A percentile compares a stretch with the other conserved stretches of the same genome.
These are phyloP conservation scores for Chelon auratus DNA, from an alignment of 2,797 vertebrate species.

Conservation along the genomic window DNA sequence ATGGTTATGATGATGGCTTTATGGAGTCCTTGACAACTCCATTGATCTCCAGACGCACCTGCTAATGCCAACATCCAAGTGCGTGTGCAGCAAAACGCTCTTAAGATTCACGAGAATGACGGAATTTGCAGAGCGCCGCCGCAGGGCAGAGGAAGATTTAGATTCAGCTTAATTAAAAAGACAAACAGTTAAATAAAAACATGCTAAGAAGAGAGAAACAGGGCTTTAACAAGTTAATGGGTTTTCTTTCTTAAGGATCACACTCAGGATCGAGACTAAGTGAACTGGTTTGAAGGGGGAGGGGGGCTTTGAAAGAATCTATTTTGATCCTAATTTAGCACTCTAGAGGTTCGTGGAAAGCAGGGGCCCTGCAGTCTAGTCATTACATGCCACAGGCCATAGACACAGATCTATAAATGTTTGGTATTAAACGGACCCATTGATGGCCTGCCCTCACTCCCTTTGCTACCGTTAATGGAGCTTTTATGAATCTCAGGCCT, in stretches of 20 bases:
- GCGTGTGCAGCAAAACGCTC: constrained; percentile 17
- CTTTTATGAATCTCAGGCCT: constrained; percentile 84
- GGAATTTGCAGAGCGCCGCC: constrained; percentile 4
- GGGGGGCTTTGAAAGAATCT: constrained; percentile 48
- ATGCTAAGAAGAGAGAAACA: neutral
- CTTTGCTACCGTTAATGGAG: constrained; percentile 78
- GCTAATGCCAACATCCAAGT: constrained; percentile 50
- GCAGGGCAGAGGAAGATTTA: neutral
- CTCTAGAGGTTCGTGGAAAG: constrained; percentile 63
- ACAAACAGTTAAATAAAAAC: constrained; percentile 23
- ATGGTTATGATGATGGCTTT: constrained; percentile 79
- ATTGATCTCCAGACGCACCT: constrained; percentile 75
- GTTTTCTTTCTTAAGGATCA: constrained; percentile 10
- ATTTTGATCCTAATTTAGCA: constrained; percentile 66
- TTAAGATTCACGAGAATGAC: constrained; percentile 27
- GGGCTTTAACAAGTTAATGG: constrained; percentile 8
- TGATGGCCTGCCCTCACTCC: constrained; percentile 74
- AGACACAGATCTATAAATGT: constrained; percentile 77
- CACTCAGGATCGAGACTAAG: constrained; percentile 22
- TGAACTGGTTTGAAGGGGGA: constrained; percentile 22
- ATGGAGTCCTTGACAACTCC: constrained; percentile 72
- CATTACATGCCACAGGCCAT: constrained; percentile 71
- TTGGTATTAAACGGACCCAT: constrained; percentile 77
- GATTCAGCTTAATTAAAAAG: constrained; percentile 41
- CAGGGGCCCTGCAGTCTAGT: constrained; percentile 54